phyloP scores from a whole-genome alignment of 2,888 invertebrate species.

The Lysandra coridon region DNA sequence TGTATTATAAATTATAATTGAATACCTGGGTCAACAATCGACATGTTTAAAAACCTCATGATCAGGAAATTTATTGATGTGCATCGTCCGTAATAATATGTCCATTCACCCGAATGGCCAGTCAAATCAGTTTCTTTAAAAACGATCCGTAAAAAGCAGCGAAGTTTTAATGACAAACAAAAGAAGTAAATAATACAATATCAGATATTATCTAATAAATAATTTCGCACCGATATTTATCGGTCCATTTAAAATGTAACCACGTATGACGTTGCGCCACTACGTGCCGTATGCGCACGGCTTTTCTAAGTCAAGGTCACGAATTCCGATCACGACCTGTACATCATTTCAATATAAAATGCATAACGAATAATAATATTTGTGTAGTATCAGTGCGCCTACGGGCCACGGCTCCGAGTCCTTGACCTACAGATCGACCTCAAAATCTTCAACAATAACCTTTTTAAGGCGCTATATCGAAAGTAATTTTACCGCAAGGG shows the following conservation, averaged over 20 bases:
- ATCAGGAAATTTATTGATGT: too few species aligned
- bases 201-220: slow-evolving; percentile 3
- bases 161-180: background rate
- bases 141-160: background rate
- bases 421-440: background rate
- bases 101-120: too few species aligned
- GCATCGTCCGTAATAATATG: background rate
- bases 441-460: background rate
- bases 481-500: too few species aligned
- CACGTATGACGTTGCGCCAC: slow-evolving; percentile 24
- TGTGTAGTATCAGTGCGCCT: background rate
- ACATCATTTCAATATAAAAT: slow-evolving; percentile 29
- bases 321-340: slow-evolving; percentile 24
- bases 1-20: too few species aligned
- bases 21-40: too few species aligned
- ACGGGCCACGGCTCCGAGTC: background rate
- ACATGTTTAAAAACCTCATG: too few species aligned
- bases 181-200: background rate
- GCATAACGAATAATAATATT: slow-evolving; percentile 30
- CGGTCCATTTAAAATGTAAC: slow-evolving; percentile 26
- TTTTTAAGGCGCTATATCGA: background rate
- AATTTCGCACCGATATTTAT: background rate
- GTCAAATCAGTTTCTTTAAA: background rate
- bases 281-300: slow-evolving; percentile 10
- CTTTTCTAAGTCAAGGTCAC: slow-evolving; percentile 30